Conservation (phyloP, 2,888 invertebrate species). For the Masnerella sp. region DNA sequence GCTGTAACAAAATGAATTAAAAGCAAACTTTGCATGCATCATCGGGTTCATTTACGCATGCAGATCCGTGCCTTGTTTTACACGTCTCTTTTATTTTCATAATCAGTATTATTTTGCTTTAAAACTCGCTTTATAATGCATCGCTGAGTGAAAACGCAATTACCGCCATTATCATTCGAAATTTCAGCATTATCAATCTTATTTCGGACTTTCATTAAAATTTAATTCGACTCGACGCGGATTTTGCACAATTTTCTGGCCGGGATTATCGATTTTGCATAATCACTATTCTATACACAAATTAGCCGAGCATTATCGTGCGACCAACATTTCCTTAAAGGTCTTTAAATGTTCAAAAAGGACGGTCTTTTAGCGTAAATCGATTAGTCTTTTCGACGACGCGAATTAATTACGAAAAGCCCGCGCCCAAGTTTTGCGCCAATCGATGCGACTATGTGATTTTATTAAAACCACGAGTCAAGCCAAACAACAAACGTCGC, state of each 20-base stretch:
- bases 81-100: not conserved
- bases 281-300: no score
- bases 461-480: not conserved
- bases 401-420: conserved; percentile 4
- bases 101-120: not conserved
- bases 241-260: no score
- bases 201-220: no score
- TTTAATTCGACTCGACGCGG: no score
- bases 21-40: conserved; percentile 17
- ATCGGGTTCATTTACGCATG: conserved; percentile 21
- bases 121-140: not conserved
- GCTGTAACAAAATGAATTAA: conserved; percentile 21
- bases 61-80: not conserved
- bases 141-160: no score
- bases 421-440: not conserved
- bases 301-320: no score
- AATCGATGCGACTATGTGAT: not conserved
- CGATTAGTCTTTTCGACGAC: not conserved
- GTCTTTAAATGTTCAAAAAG: no score
- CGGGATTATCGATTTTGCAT: no score
- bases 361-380: not conserved
- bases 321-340: no score
- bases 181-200: no score
- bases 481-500: conserved; percentile 7
- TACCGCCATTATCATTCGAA: no score